Percentiles rank a stretch among this genome's conserved stretches.
These are phyloP conservation scores for Pinna nobilis DNA, from an alignment of 1,140 invertebrate genomes.

Conservation along the genomic window DNA sequence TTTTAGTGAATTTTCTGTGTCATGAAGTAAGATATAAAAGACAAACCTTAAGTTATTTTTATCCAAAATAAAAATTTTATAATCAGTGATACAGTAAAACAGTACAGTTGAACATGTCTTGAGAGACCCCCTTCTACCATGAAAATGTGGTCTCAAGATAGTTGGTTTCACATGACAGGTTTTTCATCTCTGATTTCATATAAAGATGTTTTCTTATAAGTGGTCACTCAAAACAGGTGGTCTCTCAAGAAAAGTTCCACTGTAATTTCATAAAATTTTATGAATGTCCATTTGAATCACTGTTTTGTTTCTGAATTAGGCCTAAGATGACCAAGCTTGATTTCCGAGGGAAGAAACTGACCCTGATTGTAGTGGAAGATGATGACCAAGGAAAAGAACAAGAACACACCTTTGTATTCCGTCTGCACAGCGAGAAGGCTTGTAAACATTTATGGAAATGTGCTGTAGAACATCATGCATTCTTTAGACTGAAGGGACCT, in stretches of 20 bases:
- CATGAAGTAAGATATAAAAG: too few relatives aligned
- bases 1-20: too few relatives aligned
- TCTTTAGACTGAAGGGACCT: slow-evolving; percentile 93
- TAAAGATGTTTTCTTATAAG: too few relatives aligned
- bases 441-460: slow-evolving; percentile 99
- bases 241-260: too few relatives aligned
- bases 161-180: too few relatives aligned
- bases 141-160: too few relatives aligned
- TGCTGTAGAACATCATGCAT: slow-evolving; percentile 98
- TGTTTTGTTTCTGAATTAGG: slow-evolving; percentile 73
- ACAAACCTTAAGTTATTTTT: too few relatives aligned
- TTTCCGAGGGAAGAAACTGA: slow-evolving; percentile 88
- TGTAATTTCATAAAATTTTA: background rate
- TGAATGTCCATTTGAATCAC: background rate
- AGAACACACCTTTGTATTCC: slow-evolving; percentile 77
- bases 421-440: slow-evolving; percentile 95
- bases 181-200: background rate
- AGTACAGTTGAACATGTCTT: too few relatives aligned
- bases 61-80: too few relatives aligned
- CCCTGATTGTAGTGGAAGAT: slow-evolving; percentile 73
- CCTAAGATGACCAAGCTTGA: slow-evolving; percentile 97
- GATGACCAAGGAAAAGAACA: slow-evolving; percentile 73
- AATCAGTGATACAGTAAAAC: too few relatives aligned
- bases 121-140: too few relatives aligned
- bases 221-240: too few relatives aligned